phyloP scores from a whole-genome alignment of 2,888 invertebrate species.

The Anthophora plumipes region DNA sequence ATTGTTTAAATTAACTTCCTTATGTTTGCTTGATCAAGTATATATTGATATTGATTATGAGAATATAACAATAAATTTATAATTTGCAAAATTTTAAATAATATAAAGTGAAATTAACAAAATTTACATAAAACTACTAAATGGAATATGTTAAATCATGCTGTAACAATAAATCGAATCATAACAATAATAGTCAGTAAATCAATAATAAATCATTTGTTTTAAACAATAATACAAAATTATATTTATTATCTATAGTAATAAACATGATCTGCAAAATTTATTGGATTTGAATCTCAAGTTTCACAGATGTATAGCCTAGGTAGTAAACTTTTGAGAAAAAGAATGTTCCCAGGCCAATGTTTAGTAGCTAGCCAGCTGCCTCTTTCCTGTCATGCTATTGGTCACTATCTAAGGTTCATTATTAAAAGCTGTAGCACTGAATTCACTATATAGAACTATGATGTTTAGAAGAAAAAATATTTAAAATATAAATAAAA shows the following conservation, averaged over 20 bases:
- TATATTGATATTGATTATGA: too few species aligned
- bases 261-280: neutral
- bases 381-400: conserved; percentile 63
- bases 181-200: neutral
- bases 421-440: conserved; percentile 31
- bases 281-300: conserved; percentile 20
- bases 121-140: neutral
- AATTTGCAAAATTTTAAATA: neutral
- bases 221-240: conserved; percentile 11
- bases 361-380: conserved; percentile 75
- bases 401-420: conserved; percentile 52
- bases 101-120: neutral
- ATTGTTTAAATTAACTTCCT: neutral
- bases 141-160: neutral
- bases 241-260: neutral
- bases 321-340: conserved; percentile 69
- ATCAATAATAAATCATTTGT: neutral
- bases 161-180: neutral
- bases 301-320: conserved; percentile 24
- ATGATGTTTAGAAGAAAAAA: conserved; percentile 4
- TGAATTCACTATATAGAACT: neutral
- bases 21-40: neutral
- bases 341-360: conserved; percentile 78
- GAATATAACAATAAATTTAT: neutral
- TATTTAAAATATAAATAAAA: conserved; percentile 2